These are phyloP conservation scores for Platypus cylindrus DNA, from an alignment of 2,888 invertebrate species.

Conservation along the genomic window DNA sequence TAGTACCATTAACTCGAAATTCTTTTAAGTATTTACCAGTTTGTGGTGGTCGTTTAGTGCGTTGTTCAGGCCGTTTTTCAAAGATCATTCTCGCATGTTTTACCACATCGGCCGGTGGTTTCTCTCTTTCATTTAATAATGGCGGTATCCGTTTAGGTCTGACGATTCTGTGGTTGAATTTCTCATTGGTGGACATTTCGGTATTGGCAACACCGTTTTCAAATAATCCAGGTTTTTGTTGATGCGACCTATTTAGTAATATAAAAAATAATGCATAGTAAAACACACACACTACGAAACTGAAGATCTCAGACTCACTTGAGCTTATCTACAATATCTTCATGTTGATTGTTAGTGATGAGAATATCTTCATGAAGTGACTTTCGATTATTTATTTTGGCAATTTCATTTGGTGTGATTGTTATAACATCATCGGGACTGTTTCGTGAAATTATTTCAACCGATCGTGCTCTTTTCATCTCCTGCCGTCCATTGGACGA, in stretches of 20 bases:
- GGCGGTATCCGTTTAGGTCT: conserved; percentile 49
- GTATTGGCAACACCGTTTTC: conserved; percentile 7
- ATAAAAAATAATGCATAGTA: conserved; percentile 12
- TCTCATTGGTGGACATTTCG: conserved; percentile 13
- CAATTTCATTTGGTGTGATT: conserved; percentile 9
- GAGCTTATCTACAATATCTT: conserved; percentile 5
- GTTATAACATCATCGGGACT: conserved; percentile 14
- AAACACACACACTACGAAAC: background rate
- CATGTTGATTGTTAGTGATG: conserved; percentile 20
- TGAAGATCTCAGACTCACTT: conserved; percentile 4
- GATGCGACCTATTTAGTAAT: conserved; percentile 6
- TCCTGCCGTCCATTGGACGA: conserved; percentile 36
- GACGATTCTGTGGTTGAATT: conserved; percentile 29
- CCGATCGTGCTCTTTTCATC: conserved; percentile 75
- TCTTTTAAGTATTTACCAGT: conserved; percentile 25
- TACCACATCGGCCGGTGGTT: conserved; percentile 82
- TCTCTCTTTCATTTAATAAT: conserved; percentile 58
- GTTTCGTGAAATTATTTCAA: conserved; percentile 66
- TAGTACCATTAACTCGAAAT: too few relatives aligned
- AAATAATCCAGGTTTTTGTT: conserved; percentile 2
- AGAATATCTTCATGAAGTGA: conserved; percentile 40
- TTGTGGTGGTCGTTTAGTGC: conserved; percentile 39
- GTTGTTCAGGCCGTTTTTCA: conserved; percentile 51
- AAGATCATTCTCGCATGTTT: conserved; percentile 76
- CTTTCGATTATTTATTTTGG: conserved; percentile 27